Base-by-base conservation (phyloP, 2,888 invertebrate species). In the Leptopilina drosophilae region DNA sequence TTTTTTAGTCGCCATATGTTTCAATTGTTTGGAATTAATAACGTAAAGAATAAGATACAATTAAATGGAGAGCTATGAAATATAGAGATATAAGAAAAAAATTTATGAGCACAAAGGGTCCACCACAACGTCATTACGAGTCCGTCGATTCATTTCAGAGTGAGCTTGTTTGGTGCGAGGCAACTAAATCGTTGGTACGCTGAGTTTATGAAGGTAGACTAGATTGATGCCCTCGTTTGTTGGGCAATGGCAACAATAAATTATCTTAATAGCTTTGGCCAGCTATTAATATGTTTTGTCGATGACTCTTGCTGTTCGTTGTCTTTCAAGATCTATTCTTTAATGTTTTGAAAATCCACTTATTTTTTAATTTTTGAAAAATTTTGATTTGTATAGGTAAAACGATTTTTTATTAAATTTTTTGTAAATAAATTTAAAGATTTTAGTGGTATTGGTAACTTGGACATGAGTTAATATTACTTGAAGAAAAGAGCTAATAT, bases 171-270 rank as follows among this genome's bases (percentile, higher is more conserved):
- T 90, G 89, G 90, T 89, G 88, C 87, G 88, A 87, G 85, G 88
- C 89, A 88, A 91, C 90, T 90, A 91, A 91, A 91, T 91, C 89
- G 90, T 88, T 89, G 90, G 89, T 89, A 86, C 90, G 90, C 89
- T 90, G 90, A 89, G 89, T 91, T 91, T 90, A 91, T 91, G 91
- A 90, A 91, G 91, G 90, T 90, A 90, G 91, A 91, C 91, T 90
- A 91, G 91, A 91, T 91, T 90, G 90, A 91, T 91, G 91, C 87
- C 88, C 91, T 91, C 91, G 90, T 91, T 91, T 90, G 91, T 90
- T 90, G 89, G 88, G 89, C 90, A 91, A 91, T 91, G 91, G 90
- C 90, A 88, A 87, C 90, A 89, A 90, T 91, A 91, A 91, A 91
- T 91, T 90, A 91, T 91, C 90, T 91, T 90, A 91, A 91, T 91